Evolutionary conservation across 2,113 vertebrate genomes (phyloP).

Genomic region (Pampusana beccarii): DNA sequence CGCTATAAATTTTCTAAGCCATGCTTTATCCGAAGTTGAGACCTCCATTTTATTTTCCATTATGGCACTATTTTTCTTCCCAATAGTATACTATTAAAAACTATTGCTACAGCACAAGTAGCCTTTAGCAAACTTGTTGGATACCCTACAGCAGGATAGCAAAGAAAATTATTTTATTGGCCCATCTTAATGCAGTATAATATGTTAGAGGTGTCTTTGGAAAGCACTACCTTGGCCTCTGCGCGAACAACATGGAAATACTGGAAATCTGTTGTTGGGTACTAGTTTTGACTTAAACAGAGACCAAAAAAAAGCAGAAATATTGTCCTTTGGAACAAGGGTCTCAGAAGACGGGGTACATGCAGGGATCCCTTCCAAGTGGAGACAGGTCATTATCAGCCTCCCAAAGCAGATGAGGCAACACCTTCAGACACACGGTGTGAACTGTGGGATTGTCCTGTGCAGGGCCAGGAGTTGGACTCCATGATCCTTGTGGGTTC

Average conservation of each 20-base stretch:
- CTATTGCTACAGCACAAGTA: not conserved
- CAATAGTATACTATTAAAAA: not conserved
- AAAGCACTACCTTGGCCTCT: not conserved
- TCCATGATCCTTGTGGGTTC: too few relatives aligned
- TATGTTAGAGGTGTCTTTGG: not conserved
- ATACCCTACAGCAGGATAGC: not conserved
- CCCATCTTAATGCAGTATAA: too few relatives aligned
- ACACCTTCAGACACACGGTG: too few relatives aligned
- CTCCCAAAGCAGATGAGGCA: not conserved
- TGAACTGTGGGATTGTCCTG: too few relatives aligned
- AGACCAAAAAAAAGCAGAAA: not conserved
- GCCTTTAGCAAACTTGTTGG: not conserved
- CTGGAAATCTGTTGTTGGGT: not conserved
- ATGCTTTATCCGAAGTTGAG: not conserved
- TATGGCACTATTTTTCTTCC: not conserved
- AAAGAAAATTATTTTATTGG: not conserved
- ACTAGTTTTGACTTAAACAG: not conserved
- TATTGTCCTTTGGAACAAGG: not conserved
- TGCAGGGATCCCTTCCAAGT: not conserved
- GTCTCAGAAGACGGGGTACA: not conserved
- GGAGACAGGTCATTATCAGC: not conserved
- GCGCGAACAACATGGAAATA: not conserved
- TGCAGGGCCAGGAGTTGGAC: too few relatives aligned
- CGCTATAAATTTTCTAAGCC: not conserved
- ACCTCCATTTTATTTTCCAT: not conserved